These are phyloP conservation scores for Petroica traversi DNA, from an alignment of 2,113 vertebrate species.

Conservation along the genomic window DNA sequence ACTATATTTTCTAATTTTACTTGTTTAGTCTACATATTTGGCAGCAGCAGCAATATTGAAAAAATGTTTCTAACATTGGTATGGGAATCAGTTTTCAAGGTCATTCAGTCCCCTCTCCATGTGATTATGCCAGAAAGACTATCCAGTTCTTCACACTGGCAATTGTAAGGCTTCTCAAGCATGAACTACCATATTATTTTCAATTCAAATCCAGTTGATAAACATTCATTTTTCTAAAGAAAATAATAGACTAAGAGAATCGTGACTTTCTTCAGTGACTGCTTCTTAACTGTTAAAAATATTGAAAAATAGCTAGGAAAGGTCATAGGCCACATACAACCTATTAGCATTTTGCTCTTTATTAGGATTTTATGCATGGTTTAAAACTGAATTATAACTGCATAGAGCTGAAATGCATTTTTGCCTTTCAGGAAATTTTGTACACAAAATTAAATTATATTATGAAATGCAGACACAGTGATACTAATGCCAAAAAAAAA, in stretches of 20 bases:
- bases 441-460: slow-evolving; percentile 59
- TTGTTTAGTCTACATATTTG: not conserved
- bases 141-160: not conserved
- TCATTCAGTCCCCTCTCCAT: not conserved
- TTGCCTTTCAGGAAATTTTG: slow-evolving; percentile 59
- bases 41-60: not conserved
- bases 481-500: not conserved
- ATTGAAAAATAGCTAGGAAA: slow-evolving; percentile 46
- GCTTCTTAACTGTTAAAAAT: slow-evolving; percentile 23
- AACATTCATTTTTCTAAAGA: slow-evolving; percentile 14
- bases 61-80: not conserved
- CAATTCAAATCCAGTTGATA: slow-evolving; percentile 63
- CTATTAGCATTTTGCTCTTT: slow-evolving; percentile 41
- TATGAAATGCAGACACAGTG: not conserved
- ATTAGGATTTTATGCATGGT: slow-evolving; percentile 61
- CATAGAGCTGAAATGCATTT: slow-evolving; percentile 43
- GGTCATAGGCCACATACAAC: not conserved
- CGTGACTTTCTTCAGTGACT: not conserved
- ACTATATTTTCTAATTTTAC: not conserved
- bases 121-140: not conserved
- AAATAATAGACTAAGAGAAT: not conserved
- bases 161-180: slow-evolving; percentile 62
- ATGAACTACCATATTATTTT: slow-evolving; percentile 70
- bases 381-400: slow-evolving; percentile 56
- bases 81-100: slow-evolving; percentile 60